These are phyloP conservation scores for Littorina saxatilis DNA, from an alignment of 1,140 invertebrate genomes.

Conservation along the genomic window DNA sequence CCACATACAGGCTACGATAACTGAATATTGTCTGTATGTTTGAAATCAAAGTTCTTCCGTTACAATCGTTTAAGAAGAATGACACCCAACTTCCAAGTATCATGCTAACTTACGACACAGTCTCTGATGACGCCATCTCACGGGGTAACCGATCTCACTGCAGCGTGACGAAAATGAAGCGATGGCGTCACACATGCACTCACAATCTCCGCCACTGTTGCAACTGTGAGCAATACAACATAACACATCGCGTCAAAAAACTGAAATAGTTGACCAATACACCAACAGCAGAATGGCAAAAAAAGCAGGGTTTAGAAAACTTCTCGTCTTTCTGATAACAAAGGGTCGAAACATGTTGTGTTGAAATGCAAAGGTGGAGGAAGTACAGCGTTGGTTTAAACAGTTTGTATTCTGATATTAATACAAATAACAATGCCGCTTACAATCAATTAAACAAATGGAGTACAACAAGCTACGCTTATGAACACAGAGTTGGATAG, in stretches of 20 bases:
- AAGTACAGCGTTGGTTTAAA: too few relatives aligned
- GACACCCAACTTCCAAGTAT: too few relatives aligned
- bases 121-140: constrained; percentile 88
- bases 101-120: constrained; percentile 88
- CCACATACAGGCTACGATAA: too few relatives aligned
- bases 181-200: constrained; percentile 92
- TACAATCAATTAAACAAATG: too few relatives aligned
- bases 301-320: background rate
- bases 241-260: background rate
- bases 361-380: background rate
- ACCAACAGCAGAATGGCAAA: background rate
- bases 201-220: constrained; percentile 91
- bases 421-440: too few relatives aligned
- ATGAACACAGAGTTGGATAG: too few relatives aligned
- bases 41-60: too few relatives aligned
- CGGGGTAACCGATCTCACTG: constrained; percentile 78
- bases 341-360: background rate
- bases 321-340: background rate
- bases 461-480: too few relatives aligned
- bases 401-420: too few relatives aligned
- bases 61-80: too few relatives aligned
- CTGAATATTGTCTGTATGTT: too few relatives aligned
- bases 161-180: constrained; percentile 92
- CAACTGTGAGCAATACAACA: constrained; percentile 84
- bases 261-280: background rate